A percentile compares a stretch with the other conserved stretches of the same genome.
These are phyloP conservation scores for Acanthurus lineatus DNA, from an alignment of 2,797 vertebrate genomes.

Conservation along the genomic window DNA sequence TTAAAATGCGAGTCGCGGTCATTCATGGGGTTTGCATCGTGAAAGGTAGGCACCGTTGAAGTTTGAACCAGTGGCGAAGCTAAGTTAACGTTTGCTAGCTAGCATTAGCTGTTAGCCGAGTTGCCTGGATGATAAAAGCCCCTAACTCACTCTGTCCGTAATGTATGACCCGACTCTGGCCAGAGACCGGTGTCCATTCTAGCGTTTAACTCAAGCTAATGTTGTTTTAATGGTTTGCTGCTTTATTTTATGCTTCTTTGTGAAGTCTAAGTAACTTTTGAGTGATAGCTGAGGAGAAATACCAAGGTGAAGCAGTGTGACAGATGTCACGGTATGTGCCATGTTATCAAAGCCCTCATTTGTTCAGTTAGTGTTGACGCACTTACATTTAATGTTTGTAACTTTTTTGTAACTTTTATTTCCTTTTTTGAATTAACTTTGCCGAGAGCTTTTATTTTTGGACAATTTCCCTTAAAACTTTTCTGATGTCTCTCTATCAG, in stretches of 20 bases:
- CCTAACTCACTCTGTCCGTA: slow-evolving; percentile 1
- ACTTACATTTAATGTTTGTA: neutral
- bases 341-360: neutral
- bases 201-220: neutral
- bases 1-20: slow-evolving; percentile 36
- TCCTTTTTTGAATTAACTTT: neutral
- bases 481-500: slow-evolving; percentile 52
- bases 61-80: slow-evolving; percentile 38
- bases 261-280: too few relatives aligned
- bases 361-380: neutral
- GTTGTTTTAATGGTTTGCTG: neutral
- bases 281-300: neutral
- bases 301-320: neutral
- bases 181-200: slow-evolving; percentile 30
- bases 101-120: slow-evolving; percentile 65
- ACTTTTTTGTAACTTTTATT: neutral
- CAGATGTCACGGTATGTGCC: slow-evolving; percentile 20
- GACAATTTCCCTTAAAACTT: slow-evolving; percentile 8
- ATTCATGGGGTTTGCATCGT: slow-evolving; percentile 25
- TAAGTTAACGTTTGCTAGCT: slow-evolving; percentile 59
- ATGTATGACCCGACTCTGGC: slow-evolving; percentile 38
- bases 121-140: slow-evolving; percentile 52
- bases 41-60: slow-evolving; percentile 65
- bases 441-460: neutral
- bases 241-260: neutral